Base-by-base conservation (phyloP, 64 coral and sea anemone genomes). In the Pachyseris speciosa region DNA sequence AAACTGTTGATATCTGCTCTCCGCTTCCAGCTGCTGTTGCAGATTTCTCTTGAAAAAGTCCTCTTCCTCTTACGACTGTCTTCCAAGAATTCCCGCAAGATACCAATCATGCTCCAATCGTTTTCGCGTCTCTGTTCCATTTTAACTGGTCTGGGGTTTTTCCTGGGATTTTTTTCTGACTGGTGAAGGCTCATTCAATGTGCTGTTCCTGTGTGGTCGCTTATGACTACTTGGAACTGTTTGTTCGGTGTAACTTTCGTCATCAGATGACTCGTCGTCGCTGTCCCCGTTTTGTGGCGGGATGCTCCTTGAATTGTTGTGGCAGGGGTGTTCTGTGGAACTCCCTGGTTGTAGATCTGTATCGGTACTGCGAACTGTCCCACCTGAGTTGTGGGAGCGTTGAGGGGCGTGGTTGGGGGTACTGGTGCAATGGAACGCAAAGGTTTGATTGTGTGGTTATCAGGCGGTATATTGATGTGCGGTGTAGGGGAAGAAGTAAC, bases 1-100 rank as follows among this genome's bases (percentile, higher is more conserved):
- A 71, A 97, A 97, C 33, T 97, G 86, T 69, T 97, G 95, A 60
- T 97, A 93, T 59, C 95, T 69, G 2, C 84, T 88, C 64, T 97
- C 95, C 0, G 95, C 91, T 64, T 97, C n/a, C 3, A 91, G 27
- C 51, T 97, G 95, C 74, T 93, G 91, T 48, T 97, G 91, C 38
- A 97, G 83, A 68, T 93, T 83, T 61, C 93, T 97, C 24, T 84
- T 86, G 15, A 97, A 97, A 17, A 97, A 72, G 16, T 97, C 95
- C 55, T 97, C 87, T 48, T 97, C 95, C 95, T 86, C 69, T 69
- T 89, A 20, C 92, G 90, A 11, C 87, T 97, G 43, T 97, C 95
- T 43, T 89, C 91, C 63, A 97, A 94, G 67, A 97, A 93, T 59
- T 93, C 95, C n/a, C 95, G 50, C 42, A 97, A 80, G 44, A 97